A percentile compares a stretch with the other conserved stretches of the same genome.
Evolutionary conservation across 2,888 invertebrate species (phyloP).

Genomic region (Cristatella mucedo): DNA sequence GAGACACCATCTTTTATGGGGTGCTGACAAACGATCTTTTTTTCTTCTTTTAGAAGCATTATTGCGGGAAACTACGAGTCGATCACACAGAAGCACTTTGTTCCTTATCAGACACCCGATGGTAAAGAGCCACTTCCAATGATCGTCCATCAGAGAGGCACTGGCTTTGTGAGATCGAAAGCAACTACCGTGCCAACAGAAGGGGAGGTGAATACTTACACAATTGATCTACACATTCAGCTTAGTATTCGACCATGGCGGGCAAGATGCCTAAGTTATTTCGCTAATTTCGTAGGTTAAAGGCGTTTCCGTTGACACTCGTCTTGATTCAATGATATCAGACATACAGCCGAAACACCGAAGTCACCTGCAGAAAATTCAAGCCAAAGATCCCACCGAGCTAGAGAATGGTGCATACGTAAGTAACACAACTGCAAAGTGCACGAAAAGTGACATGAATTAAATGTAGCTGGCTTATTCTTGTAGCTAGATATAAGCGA

Average conservation of each 20-base stretch:
- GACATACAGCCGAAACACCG: slow-evolving; percentile 27
- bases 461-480: too few relatives aligned
- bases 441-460: too few relatives aligned
- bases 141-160: slow-evolving; percentile 21
- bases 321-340: slow-evolving; percentile 26
- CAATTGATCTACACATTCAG: not conserved
- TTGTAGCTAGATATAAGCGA: too few relatives aligned
- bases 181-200: slow-evolving; percentile 25
- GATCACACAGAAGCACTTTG: slow-evolving; percentile 27
- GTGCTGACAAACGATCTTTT: not conserved
- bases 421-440: too few relatives aligned
- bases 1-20: too few relatives aligned
- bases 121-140: slow-evolving; percentile 31
- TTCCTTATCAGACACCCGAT: slow-evolving; percentile 20
- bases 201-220: slow-evolving; percentile 19
- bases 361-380: slow-evolving; percentile 29
- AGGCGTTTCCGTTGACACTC: slow-evolving; percentile 25
- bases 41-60: slow-evolving; percentile 21
- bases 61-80: slow-evolving; percentile 31
- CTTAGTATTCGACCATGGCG: not conserved
- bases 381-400: slow-evolving; percentile 31
- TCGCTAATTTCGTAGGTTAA: slow-evolving; percentile 17
- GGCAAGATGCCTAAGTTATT: not conserved
- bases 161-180: slow-evolving; percentile 31
- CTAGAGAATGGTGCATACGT: slow-evolving; percentile 34